Evolutionary conservation across 1,140 invertebrate genomes (phyloP), one percentile per base, ranked within the genome.

Genomic region (Acyrthosiphon pisum): DNA sequence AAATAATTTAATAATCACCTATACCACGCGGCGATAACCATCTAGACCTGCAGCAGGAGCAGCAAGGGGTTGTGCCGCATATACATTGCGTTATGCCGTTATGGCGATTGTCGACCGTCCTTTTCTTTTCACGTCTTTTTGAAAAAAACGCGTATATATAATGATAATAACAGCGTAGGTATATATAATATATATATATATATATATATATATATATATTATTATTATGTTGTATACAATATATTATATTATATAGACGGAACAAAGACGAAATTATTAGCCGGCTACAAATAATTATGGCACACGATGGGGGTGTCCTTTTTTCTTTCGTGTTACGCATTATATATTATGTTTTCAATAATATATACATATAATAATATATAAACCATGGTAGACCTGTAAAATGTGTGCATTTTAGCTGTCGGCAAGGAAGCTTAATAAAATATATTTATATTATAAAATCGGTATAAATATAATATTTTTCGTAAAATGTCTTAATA

Each of bases 1-100:
- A 76, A 48, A 93, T 35, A 53, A 68, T 90, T 93, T 90, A 90
- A 90, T 93, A 90, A 93, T 48, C 76, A 90, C 48, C 76, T 93
- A 83, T 46, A 76, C 60, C 60, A 76, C 60, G 14, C 30, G 11
- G 35, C 53, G 56, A 37, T 76, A 76, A 76, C 60, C 30, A 76
- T 76, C 60, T 76, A 30, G n/a, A n/a, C 60, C 60, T 76, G 60
- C 14, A n/a, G 14, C 30, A 76, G 60, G 60, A 76, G 60, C 41
- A 23, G 83, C 41, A 60, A 91, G 90, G 60, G 60, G 60, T 44
- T 60, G 26, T n/a, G 41, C 81, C 18, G 81, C 41, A 30, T 84
- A 50, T 50, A 26, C 41, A 84, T 48, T 92, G 46, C n/a, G 23
- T 35, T 30, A 26, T 60, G 8, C n/a, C n/a, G 35, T 35, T 30